phyloP scores from a whole-genome alignment of 2,797 vertebrate species.

The Pseudochirops corinnae region DNA sequence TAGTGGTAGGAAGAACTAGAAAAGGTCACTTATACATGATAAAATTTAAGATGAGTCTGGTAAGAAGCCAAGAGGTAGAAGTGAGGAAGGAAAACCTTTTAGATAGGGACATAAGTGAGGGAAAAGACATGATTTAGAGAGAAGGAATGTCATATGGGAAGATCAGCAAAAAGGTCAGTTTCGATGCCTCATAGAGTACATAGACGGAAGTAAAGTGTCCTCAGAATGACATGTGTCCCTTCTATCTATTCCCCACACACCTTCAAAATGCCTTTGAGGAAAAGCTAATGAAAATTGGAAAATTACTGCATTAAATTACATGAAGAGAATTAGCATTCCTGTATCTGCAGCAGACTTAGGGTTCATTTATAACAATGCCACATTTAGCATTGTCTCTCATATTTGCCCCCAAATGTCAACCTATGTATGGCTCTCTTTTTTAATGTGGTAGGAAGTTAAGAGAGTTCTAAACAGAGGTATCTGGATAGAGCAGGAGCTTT shows the following conservation, averaged over 20 bases:
- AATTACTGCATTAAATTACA: not conserved
- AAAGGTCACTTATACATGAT: not conserved
- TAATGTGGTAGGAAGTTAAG: constrained; percentile 53
- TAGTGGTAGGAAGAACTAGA: not conserved
- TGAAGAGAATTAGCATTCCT: not conserved
- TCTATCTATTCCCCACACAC: not conserved
- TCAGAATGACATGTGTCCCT: not conserved
- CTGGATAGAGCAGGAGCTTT: constrained; percentile 36
- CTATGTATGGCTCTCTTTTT: constrained; percentile 34
- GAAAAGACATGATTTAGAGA: not conserved
- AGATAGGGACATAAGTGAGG: not conserved
- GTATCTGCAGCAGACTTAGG: not conserved
- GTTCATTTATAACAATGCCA: not conserved
- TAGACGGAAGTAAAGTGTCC: not conserved
- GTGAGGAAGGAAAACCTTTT: not conserved
- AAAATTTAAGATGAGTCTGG: not conserved
- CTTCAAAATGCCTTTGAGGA: not conserved
- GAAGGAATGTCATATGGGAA: not conserved
- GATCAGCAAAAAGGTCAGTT: not conserved
- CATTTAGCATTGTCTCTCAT: constrained; percentile 31
- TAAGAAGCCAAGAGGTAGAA: not conserved
- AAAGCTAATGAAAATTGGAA: not conserved
- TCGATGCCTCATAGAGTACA: not conserved
- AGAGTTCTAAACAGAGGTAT: constrained; percentile 50
- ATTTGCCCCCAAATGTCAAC: constrained; percentile 24